A percentile compares a stretch with the other conserved stretches of the same genome.
phyloP scores from a whole-genome alignment of 2,113 vertebrate genomes.

The Notarius lentiginosus region DNA sequence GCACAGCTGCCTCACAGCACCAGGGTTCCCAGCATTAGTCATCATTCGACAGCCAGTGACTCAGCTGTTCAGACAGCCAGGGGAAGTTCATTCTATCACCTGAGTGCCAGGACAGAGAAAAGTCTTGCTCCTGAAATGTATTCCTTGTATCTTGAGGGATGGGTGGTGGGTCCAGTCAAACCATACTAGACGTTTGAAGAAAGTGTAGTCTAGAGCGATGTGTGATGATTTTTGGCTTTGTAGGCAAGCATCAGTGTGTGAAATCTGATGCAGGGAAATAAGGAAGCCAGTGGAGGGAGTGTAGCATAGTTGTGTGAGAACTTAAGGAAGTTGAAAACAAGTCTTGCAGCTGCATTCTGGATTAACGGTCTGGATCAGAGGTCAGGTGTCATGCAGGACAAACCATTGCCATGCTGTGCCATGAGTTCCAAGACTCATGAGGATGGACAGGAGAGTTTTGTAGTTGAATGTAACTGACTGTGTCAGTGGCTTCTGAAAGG shows the following conservation, averaged over 20 bases:
- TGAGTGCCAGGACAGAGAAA: background rate
- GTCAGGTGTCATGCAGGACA: background rate
- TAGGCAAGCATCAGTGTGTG: background rate
- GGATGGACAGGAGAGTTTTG: background rate
- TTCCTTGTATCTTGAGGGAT: background rate
- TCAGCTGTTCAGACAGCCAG: background rate
- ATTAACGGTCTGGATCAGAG: background rate
- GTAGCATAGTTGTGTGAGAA: background rate
- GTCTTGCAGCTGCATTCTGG: background rate
- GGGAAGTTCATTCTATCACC: background rate
- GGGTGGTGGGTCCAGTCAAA: background rate
- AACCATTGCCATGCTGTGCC: background rate
- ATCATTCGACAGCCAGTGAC: background rate
- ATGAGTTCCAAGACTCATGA: background rate
- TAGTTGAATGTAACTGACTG: background rate
- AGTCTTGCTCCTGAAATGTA: background rate
- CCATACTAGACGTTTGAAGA: background rate
- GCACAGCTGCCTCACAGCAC: background rate
- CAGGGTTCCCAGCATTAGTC: background rate
- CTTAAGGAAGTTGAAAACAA: background rate
- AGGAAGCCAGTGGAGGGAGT: background rate
- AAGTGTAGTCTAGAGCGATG: background rate
- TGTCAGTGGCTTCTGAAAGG: background rate
- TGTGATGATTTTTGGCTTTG: background rate
- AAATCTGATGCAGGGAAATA: background rate